Percentiles rank a stretch among this genome's conserved stretches.
Conservation (phyloP, 2,888 invertebrate genomes). For the Conomelus anceps region DNA sequence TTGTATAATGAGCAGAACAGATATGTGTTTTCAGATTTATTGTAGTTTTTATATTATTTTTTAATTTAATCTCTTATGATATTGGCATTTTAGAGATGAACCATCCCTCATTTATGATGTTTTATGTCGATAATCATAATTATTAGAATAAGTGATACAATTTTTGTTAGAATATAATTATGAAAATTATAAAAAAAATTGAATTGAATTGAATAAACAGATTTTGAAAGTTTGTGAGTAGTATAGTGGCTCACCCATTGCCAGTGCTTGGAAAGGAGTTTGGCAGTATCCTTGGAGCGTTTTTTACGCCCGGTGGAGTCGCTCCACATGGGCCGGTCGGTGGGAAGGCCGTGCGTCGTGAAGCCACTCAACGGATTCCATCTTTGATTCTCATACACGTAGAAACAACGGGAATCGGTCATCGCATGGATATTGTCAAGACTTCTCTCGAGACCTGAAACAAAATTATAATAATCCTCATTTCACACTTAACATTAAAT, state of each 20-base stretch:
- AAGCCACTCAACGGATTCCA: slow-evolving; percentile 92
- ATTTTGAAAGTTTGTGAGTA: neutral
- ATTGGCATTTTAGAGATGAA: too few species aligned
- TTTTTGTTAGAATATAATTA: too few species aligned
- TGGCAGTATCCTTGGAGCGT: slow-evolving; percentile 77
- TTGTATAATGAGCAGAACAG: too few species aligned
- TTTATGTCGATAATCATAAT: too few species aligned
- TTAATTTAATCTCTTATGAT: too few species aligned
- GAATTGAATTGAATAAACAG: neutral
- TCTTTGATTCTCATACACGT: slow-evolving; percentile 88
- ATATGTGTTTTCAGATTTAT: too few species aligned
- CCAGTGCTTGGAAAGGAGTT: slow-evolving; percentile 79
- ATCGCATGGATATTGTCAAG: slow-evolving; percentile 62
- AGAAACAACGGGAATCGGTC: slow-evolving; percentile 78
- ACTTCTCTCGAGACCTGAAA: slow-evolving; percentile 47
- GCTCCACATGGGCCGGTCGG: slow-evolving; percentile 87
- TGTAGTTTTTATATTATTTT: too few species aligned
- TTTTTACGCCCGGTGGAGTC: slow-evolving; percentile 78
- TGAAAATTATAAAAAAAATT: neutral
- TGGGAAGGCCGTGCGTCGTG: slow-evolving; percentile 76
- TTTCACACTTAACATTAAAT: too few species aligned
- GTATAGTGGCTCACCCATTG: slow-evolving; percentile 67
- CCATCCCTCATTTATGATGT: too few species aligned
- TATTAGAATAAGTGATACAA: too few species aligned
- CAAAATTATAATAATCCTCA: slow-evolving; percentile 12